phyloP scores from a whole-genome alignment of 2,888 invertebrate species.

The Pandemis cinnamomeana region DNA sequence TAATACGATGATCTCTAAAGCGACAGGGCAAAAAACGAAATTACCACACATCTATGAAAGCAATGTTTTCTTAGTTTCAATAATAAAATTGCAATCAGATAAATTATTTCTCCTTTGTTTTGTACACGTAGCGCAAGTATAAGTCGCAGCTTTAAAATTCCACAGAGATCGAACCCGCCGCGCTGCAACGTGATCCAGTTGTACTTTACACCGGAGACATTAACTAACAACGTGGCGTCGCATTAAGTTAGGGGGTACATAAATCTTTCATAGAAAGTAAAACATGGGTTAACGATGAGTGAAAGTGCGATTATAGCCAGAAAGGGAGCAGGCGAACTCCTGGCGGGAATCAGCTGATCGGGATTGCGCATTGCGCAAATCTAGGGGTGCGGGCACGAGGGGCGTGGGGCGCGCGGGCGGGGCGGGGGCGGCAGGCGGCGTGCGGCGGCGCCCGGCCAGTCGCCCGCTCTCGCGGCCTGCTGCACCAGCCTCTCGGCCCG shows the following conservation, averaged over 20 bases:
- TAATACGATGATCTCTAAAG: not conserved
- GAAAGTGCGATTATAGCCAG: constrained; percentile 59
- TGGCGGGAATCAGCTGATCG: constrained; percentile 84
- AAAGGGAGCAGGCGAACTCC: constrained; percentile 68
- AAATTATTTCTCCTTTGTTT: not conserved
- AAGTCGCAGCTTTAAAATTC: not conserved
- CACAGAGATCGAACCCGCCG: not conserved
- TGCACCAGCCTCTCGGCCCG: constrained; percentile 45
- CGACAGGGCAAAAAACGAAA: not conserved
- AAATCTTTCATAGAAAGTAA: constrained; percentile 36
- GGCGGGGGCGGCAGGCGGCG: constrained; percentile 54
- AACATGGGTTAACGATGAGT: constrained; percentile 47
- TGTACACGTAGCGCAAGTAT: not conserved
- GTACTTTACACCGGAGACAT: not conserved
- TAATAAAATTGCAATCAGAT: not conserved
- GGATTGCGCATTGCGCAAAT: constrained; percentile 84
- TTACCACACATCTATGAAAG: not conserved
- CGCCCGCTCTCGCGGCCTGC: constrained; percentile 55
- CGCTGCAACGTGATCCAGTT: not conserved
- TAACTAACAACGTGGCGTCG: constrained; percentile 12
- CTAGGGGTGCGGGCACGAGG: constrained; percentile 60
- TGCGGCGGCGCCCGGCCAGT: constrained; percentile 69
- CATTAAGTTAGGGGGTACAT: constrained; percentile 17
- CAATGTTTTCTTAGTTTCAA: not conserved
- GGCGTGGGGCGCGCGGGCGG: constrained; percentile 42